Evolutionary conservation across 2,888 invertebrate species (phyloP), one percentile per base, ranked within the genome.

Genomic region (Cryptocephalus primarius): DNA sequence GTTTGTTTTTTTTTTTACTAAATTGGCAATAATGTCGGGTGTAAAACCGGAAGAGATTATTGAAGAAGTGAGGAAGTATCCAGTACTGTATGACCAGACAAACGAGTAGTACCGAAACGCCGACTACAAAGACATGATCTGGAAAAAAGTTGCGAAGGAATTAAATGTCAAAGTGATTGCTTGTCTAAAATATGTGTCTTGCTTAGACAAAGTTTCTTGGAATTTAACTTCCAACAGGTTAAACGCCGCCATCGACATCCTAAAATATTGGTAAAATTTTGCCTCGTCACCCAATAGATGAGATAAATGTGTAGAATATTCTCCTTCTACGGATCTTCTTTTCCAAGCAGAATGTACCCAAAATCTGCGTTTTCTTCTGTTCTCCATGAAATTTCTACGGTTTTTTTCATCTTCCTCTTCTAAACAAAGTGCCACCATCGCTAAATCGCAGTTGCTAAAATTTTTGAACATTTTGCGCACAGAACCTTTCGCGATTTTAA

Each of bases 401-500:
- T 36, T 36, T 36, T 36, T 6, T 36, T 36, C 36, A 36, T 36
- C 36, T 36, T 36, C 36, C 36, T 36, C 36, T 43, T 43, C 36
- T 43, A 11, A 43, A 43, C 36, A 43, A 43, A 43, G 43, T 44
- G 11, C 39, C 32, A 39, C 31, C 32, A 44, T 39, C 31, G 32
- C 39, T 39, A 39, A 32, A 44, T 44, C 44, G 39, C 39, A 39
- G 44, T 44, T 44, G 44, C 39, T 44, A 32, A 39, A 39, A 44
- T 32, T 39, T 39, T 44, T 34, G n/a, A 44, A 39, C 11, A 39
- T 44, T 44, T 39, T 44, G 44, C 2, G 39, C 44, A 38, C 44
- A 39, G 39, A 12, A 38, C 13, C 14, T 43, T 43, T 10, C 36
- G 38, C 32, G 42, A 32, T 11, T 32, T 40, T 14, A 12, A 11